Evolutionary conservation across 2,888 invertebrate genomes (phyloP).

Genomic region (Sturmia bella): DNA sequence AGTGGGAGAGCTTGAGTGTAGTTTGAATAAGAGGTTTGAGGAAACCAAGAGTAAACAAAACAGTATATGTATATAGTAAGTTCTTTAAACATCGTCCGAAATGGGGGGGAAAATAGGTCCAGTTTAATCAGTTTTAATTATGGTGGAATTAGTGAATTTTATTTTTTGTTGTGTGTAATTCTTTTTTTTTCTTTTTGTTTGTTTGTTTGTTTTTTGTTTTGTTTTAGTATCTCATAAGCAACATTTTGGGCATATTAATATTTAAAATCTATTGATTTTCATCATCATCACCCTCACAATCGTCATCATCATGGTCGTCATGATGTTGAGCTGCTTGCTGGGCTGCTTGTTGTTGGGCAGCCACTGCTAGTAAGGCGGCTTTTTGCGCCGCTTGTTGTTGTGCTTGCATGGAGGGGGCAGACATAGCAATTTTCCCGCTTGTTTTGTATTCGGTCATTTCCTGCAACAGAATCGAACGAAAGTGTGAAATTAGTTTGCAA

Average conservation of each 20-base stretch:
- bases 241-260: conserved; percentile 71
- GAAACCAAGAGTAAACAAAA: conserved; percentile 19
- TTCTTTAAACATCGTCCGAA: conserved; percentile 15
- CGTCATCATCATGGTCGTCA: conserved; percentile 81
- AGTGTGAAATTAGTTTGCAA: background rate
- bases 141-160: conserved; percentile 66
- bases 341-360: conserved; percentile 77
- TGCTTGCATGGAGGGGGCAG: conserved; percentile 81
- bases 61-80: conserved; percentile 29
- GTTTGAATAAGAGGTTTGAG: conserved; percentile 21
- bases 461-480: conserved; percentile 71
- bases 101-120: background rate
- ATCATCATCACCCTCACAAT: conserved; percentile 82
- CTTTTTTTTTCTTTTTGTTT: conserved; percentile 22
- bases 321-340: conserved; percentile 78
- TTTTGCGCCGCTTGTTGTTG: conserved; percentile 80
- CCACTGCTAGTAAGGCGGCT: conserved; percentile 81
- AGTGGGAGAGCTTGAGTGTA: conserved; percentile 26
- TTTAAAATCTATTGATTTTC: conserved; percentile 82
- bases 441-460: conserved; percentile 82
- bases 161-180: conserved; percentile 52
- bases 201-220: conserved; percentile 43
- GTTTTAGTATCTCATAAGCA: conserved; percentile 67
- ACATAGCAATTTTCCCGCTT: conserved; percentile 82
- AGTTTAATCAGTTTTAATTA: conserved; percentile 40